Evolutionary conservation across 2,113 vertebrate genomes (phyloP), one percentile per base, ranked within the genome.

Genomic region (Hoplias malabaricus): DNA sequence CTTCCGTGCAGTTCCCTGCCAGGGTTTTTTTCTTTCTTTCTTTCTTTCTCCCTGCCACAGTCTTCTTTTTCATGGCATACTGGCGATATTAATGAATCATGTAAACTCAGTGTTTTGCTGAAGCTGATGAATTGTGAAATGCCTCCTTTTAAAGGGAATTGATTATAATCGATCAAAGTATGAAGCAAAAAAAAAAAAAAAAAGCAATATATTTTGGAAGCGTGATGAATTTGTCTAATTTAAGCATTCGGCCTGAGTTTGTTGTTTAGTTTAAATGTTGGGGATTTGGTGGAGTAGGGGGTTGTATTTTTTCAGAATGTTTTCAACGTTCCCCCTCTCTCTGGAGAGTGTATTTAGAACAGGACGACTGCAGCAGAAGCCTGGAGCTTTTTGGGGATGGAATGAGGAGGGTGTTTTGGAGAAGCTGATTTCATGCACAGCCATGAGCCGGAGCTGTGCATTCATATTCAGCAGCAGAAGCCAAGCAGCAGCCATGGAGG

Each of bases 1-100:
- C 86, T 87, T 88, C 86, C 85, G 82, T 77, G 83, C 85, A 80
- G 88, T 84, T 75, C 80, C 31, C 75, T 75, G 86, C 75, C 75
- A 77, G n/a, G 11, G 34, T 65, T 40, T 38, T 38, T 38, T n/a
- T n/a, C n/a, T 5, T 38, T 38, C 9, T 38, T 38, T 48, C n/a
- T 53, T 53, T 2, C 19, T 53, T 23, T 21, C 10, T 10, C 25
- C 34, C 75, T 69, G 75, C 63, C 75, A 50, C 21, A 62, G 25
- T 38, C 31, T 21, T 14, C n/a, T 59, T 69, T 62, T 25, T 67
- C 40, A n/a, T 62, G 42, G 66, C 66, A 43, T 19, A n/a, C 54
- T 12, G n/a, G 19, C 72, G 71, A 73, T 75, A 74, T 29, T 21
- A 66, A 72, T 1, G n/a, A 23, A 13, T 77, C 65, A 40, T 12